phyloP scores from a whole-genome alignment of 2,888 invertebrate species.

The Osmoderma eremita region DNA sequence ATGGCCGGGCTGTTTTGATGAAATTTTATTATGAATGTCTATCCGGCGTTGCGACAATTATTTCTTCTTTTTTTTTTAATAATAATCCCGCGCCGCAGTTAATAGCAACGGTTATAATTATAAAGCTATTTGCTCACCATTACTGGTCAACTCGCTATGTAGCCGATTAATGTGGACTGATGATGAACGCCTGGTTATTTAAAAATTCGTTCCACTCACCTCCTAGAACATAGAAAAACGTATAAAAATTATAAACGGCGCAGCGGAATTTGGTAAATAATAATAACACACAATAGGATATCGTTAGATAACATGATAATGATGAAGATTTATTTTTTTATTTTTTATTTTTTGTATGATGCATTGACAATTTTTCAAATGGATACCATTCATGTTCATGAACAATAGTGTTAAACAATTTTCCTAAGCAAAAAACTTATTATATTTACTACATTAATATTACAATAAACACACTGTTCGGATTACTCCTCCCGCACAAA shows the following conservation, averaged over 20 bases:
- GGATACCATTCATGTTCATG: too few species aligned
- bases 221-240: conserved; percentile 59
- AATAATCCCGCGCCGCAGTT: conserved; percentile 58
- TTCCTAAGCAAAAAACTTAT: too few species aligned
- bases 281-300: background rate
- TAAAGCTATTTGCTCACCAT: conserved; percentile 62
- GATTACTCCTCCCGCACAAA: too few species aligned
- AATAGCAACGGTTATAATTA: conserved; percentile 56
- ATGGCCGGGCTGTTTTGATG: conserved; percentile 52
- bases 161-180: conserved; percentile 17
- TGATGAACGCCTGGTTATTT: conserved; percentile 39
- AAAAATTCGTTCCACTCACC: conserved; percentile 55
- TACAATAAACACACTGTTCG: too few species aligned
- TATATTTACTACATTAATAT: too few species aligned
- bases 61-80: conserved; percentile 51
- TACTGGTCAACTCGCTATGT: conserved; percentile 20
- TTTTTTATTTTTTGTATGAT: too few species aligned
- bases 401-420: too few species aligned
- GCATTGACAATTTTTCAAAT: too few species aligned
- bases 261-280: background rate
- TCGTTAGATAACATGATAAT: too few species aligned
- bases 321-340: too few species aligned
- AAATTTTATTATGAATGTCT: conserved; percentile 62
- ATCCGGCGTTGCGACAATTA: conserved; percentile 63
- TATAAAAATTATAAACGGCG: background rate